Percentiles rank a stretch among this genome's conserved stretches.
phyloP scores from a whole-genome alignment of 2,797 vertebrate species.

The Agapornis canus region DNA sequence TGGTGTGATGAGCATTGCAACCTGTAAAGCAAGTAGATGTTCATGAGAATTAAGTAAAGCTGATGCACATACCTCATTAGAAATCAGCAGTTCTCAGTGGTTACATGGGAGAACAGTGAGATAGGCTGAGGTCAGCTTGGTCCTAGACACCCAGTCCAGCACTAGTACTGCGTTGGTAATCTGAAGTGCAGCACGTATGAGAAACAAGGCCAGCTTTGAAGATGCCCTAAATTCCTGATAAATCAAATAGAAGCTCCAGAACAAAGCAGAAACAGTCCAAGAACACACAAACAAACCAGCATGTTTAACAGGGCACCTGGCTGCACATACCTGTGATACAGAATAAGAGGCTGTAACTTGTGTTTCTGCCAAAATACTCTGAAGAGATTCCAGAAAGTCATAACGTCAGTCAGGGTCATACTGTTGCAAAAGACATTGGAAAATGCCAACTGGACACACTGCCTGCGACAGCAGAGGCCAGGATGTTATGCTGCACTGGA shows the following conservation, averaged over 20 bases:
- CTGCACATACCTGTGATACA: accelerated
- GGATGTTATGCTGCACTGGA: background rate
- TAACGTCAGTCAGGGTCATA: accelerated
- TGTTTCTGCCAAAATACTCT: background rate
- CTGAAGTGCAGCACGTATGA: accelerated
- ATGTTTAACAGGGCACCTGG: accelerated
- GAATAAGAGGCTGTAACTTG: background rate
- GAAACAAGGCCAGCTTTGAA: background rate
- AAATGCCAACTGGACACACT: accelerated
- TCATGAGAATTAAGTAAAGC: background rate
- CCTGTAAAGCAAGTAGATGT: background rate
- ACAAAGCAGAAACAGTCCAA: background rate
- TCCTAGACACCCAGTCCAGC: background rate
- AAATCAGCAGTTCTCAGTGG: background rate
- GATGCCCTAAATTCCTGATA: background rate
- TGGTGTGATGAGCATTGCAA: accelerated
- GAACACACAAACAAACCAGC: background rate
- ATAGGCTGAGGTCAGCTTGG: background rate
- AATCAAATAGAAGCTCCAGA: background rate
- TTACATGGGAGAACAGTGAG: accelerated
- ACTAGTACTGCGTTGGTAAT: accelerated
- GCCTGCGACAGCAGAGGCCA: background rate
- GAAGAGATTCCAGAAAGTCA: background rate
- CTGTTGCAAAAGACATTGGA: background rate
- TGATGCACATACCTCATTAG: background rate